Conservation (phyloP, 2,888 invertebrate genomes). For the Lasioglossum malachurum region DNA sequence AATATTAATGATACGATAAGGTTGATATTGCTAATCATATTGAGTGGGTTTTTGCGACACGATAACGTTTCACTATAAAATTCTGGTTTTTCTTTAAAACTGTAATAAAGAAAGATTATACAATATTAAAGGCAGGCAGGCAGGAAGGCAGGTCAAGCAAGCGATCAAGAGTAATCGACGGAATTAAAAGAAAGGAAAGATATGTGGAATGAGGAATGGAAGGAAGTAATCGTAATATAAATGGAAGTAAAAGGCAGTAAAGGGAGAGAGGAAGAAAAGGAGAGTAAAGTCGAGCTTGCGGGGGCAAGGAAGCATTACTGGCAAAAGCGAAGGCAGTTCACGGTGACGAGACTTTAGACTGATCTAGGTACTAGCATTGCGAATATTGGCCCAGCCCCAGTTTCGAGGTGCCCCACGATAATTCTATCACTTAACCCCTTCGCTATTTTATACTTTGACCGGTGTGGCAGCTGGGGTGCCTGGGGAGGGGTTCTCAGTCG, state of each 20-base stretch:
- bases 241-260: not conserved
- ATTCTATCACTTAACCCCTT: constrained; percentile 69
- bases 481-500: constrained; percentile 77
- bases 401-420: constrained; percentile 75
- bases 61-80: constrained; percentile 82
- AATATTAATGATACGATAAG: constrained; percentile 85
- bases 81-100: constrained; percentile 74
- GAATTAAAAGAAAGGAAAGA: constrained; percentile 11
- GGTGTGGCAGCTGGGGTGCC: constrained; percentile 78
- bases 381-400: constrained; percentile 79
- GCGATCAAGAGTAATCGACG: constrained; percentile 28
- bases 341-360: constrained; percentile 85
- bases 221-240: constrained; percentile 2
- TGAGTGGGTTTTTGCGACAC: constrained; percentile 85
- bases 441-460: constrained; percentile 74
- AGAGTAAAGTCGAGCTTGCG: constrained; percentile 76
- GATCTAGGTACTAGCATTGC: constrained; percentile 85
- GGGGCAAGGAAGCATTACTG: constrained; percentile 79
- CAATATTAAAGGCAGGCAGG: constrained; percentile 31
- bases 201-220: constrained; percentile 15
- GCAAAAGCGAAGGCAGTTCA: constrained; percentile 83
- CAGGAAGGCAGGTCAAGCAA: constrained; percentile 27
- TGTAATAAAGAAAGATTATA: constrained; percentile 60
- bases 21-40: constrained; percentile 84
- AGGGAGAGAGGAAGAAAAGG: not conserved